Evolutionary conservation across 2,888 invertebrate species (phyloP), one percentile per base, ranked within the genome.

Genomic region (Heliconius aoede): DNA sequence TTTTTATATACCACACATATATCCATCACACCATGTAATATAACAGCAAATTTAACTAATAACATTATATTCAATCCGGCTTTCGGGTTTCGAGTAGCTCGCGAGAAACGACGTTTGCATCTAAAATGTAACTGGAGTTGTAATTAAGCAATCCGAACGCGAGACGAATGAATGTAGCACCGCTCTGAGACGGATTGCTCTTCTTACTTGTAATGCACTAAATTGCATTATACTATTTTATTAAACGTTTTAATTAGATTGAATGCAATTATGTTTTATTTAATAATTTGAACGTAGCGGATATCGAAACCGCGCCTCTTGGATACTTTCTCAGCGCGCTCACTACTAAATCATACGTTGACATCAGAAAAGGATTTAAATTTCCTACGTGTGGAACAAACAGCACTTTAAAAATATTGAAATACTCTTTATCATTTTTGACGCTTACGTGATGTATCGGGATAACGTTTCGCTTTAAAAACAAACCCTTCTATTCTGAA

Each of bases 81-180:
- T 73, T 73, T 73, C 71, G 79, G 72, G 72, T 80, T 75, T 72
- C 78, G 40, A 79, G 76, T 68, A 76, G 77, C 74, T 83, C 81
- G 80, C 80, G 72, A 84, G 77, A 82, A 82, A 85, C 86, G 82
- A 81, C 81, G 82, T 83, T 86, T 86, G 85, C 86, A 88, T 89
- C 84, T 83, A 79, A 85, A 87, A 88, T 87, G 86, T 85, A 85
- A 85, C 83, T 83, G 81, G 85, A 83, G 84, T 84, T 83, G 84
- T 86, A 88, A 89, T 89, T 89, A 88, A 86, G 86, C 87, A 85
- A 85, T 85, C 84, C 85, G 88, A 89, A 88, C 77, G 76, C 76
- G 58, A 78, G 71, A 74, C 74, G 68, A 76, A 76, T 87, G 85
- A 74, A 72, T 36, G 46, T 69, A 58, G 69, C 61, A 32, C 32